Evolutionary conservation across 1,140 invertebrate species (phyloP).

Genomic region (Leptinotarsa defecta): DNA sequence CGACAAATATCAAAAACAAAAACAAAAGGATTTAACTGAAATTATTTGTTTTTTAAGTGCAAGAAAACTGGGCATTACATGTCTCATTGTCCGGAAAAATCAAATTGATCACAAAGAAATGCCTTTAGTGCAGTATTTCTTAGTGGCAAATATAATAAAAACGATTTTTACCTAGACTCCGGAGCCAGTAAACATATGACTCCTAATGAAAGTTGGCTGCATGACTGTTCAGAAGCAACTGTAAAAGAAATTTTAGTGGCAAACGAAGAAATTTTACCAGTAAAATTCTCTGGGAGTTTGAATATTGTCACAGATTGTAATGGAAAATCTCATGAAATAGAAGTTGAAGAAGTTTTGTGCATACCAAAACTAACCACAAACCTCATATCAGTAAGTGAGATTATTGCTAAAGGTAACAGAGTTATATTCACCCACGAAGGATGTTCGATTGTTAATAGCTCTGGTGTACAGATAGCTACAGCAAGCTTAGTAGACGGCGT

Average conservation of each 20-base stretch:
- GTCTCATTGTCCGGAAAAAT: slow-evolving; percentile 18
- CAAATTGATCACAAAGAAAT: not conserved
- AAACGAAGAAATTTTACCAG: not conserved
- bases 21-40: not conserved
- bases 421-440: slow-evolving; percentile 32
- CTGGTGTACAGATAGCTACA: slow-evolving; percentile 23
- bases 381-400: slow-evolving; percentile 41
- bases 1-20: not conserved
- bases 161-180: slow-evolving; percentile 45
- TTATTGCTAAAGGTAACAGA: slow-evolving; percentile 44
- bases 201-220: slow-evolving; percentile 2
- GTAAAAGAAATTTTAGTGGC: slow-evolving; percentile 7
- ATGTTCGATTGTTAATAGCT: slow-evolving; percentile 37
- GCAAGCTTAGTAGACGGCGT: slow-evolving; percentile 36
- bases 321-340: not conserved
- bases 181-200: slow-evolving; percentile 41
- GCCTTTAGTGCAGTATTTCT: slow-evolving; percentile 34
- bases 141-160: slow-evolving; percentile 33
- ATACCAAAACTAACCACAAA: slow-evolving; percentile 43
- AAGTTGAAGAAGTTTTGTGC: slow-evolving; percentile 38
- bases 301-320: not conserved
- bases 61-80: slow-evolving; percentile 23
- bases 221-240: not conserved
- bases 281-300: slow-evolving; percentile 4
- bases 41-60: slow-evolving; percentile 28